These are phyloP conservation scores for Drosophila yakuba DNA, from an alignment of 1,140 invertebrate genomes.

Conservation along the genomic window DNA sequence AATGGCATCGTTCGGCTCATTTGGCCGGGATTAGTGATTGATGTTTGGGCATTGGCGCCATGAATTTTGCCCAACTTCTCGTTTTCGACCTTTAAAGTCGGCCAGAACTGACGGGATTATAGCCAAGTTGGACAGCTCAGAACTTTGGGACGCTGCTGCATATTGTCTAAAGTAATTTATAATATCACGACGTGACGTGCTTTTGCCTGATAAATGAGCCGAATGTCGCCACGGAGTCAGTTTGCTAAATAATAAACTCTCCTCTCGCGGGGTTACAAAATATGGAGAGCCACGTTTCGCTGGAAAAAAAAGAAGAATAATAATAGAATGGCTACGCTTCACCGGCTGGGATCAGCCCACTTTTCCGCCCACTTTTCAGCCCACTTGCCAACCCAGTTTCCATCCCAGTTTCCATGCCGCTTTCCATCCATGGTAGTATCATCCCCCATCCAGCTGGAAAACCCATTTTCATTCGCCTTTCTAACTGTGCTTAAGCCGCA, in stretches of 20 bases:
- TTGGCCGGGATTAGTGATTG: neutral
- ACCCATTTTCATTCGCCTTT: conserved; percentile 22
- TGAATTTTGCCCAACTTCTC: neutral
- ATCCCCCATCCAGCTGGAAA: neutral
- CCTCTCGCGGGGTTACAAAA: conserved; percentile 17
- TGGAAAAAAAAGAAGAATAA: conserved; percentile 4
- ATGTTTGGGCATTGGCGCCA: conserved; percentile 1
- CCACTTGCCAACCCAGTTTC: neutral
- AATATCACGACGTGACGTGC: conserved; percentile 49
- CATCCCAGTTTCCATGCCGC: neutral
- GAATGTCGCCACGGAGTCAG: conserved; percentile 50
- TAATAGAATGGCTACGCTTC: conserved; percentile 28
- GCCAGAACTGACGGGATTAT: neutral
- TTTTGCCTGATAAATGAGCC: conserved; percentile 52
- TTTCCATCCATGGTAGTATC: too few species aligned
- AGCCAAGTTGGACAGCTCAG: conserved; percentile 10
- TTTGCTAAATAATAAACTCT: conserved; percentile 54
- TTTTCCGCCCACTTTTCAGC: neutral
- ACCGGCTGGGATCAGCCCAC: conserved; percentile 18
- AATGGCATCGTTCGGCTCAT: neutral
- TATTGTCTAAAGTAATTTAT: conserved; percentile 48
- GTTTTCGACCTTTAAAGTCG: neutral
- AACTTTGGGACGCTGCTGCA: conserved; percentile 8
- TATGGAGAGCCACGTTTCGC: conserved; percentile 35
- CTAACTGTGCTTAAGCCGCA: conserved; percentile 35